Evolutionary conservation across 2,888 invertebrate species (phyloP).

Genomic region (Branchipolynoe longqiensis): DNA sequence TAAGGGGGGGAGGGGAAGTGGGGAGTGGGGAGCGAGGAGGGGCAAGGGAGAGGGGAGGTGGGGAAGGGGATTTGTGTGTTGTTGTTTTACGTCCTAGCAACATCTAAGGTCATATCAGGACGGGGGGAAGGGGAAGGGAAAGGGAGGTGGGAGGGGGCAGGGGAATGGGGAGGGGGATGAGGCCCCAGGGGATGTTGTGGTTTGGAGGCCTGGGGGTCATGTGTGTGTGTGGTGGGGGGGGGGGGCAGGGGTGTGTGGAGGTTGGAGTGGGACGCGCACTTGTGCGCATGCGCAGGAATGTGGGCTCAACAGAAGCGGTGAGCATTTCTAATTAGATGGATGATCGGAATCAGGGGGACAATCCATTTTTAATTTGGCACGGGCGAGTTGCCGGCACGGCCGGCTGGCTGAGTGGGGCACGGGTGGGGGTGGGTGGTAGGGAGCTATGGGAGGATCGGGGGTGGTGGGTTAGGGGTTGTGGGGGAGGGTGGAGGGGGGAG

Average conservation of each 20-base stretch:
- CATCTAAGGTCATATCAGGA: neutral
- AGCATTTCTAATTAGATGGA: slow-evolving; percentile 38
- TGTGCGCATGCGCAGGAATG: slow-evolving; percentile 31
- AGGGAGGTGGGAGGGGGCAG: too few species aligned
- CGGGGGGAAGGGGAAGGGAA: neutral
- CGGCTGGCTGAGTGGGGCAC: neutral
- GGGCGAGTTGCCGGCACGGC: slow-evolving; percentile 28
- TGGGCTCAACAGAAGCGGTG: slow-evolving; percentile 20
- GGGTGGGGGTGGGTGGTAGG: neutral
- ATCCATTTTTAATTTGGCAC: slow-evolving; percentile 48
- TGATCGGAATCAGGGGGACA: slow-evolving; percentile 38
- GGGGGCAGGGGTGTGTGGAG: neutral
- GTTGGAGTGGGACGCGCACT: too few species aligned
- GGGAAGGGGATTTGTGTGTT: neutral
- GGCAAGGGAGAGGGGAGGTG: neutral
- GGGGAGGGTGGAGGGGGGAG: neutral
- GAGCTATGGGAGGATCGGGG: neutral
- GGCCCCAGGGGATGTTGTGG: too few species aligned
- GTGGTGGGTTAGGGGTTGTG: neutral
- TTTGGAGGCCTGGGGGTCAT: too few species aligned
- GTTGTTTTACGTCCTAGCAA: too few species aligned
- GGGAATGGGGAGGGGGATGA: too few species aligned
- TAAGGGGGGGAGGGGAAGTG: neutral
- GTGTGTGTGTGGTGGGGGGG: neutral
- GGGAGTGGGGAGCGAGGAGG: neutral